Conservation (phyloP, 1,140 invertebrate genomes). For the Achroia grisella region DNA sequence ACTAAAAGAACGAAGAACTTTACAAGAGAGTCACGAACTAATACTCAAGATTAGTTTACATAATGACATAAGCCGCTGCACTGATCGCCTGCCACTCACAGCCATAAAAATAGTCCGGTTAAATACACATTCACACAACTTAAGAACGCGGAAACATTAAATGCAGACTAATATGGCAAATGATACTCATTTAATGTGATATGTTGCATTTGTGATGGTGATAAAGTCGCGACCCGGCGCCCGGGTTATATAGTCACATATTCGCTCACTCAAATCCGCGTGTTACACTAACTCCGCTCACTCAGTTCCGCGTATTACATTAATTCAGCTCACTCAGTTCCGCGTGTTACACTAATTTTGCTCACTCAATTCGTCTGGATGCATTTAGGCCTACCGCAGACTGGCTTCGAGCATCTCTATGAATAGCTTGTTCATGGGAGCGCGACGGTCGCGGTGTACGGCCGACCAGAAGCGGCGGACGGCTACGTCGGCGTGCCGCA, state of each 20-base stretch:
- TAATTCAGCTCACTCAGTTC: too few relatives aligned
- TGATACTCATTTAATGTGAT: slow-evolving; percentile 11
- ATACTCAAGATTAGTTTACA: too few relatives aligned
- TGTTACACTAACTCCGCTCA: neutral
- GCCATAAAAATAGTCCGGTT: slow-evolving; percentile 26
- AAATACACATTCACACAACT: too few relatives aligned
- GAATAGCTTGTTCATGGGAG: slow-evolving; percentile 97
- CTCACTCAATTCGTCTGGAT: neutral
- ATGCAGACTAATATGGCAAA: slow-evolving; percentile 29
- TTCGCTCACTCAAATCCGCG: neutral
- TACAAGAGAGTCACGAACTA: too few relatives aligned
- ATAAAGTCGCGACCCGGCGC: slow-evolving; percentile 7
- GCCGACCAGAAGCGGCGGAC: slow-evolving; percentile 92
- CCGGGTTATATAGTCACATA: neutral
- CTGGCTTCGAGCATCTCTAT: slow-evolving; percentile 95
- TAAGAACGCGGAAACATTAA: slow-evolving; percentile 17
- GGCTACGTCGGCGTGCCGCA: slow-evolving; percentile 91
- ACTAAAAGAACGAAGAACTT: too few relatives aligned
- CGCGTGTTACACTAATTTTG: neutral
- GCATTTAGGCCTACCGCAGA: slow-evolving; percentile 42
- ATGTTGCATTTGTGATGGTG: slow-evolving; percentile 3
- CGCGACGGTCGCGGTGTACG: slow-evolving; percentile 89
- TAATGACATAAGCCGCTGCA: slow-evolving; percentile 1
- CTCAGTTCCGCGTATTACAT: neutral
- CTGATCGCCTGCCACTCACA: slow-evolving; percentile 31